Percentiles rank a stretch among this genome's conserved stretches.
Conservation (phyloP, 2,113 vertebrate genomes). For the Stercorarius parasiticus region DNA sequence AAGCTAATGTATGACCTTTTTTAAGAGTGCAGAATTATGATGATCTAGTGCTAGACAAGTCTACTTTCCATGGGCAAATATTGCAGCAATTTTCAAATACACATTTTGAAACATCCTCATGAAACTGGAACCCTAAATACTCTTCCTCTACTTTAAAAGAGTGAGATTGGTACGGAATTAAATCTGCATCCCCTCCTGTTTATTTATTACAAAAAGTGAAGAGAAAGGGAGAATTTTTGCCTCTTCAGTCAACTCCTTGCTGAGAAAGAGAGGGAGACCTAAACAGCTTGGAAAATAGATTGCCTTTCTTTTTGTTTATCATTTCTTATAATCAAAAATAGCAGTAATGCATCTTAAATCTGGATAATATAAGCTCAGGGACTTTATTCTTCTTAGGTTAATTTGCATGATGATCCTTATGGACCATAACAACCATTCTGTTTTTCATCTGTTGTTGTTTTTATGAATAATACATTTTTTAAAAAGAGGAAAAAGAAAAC, state of each 20-base stretch:
- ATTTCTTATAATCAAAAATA: slow-evolving; percentile 39
- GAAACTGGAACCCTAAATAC: not conserved
- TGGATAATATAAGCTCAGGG: not conserved
- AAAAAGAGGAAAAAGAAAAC: not conserved
- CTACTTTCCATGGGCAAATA: not conserved
- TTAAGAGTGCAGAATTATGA: not conserved
- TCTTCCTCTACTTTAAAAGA: not conserved
- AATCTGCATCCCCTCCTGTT: not conserved
- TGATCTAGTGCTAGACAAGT: not conserved
- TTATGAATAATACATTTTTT: not conserved
- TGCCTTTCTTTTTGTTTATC: slow-evolving; percentile 17
- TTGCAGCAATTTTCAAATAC: not conserved
- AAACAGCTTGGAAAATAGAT: slow-evolving; percentile 44
- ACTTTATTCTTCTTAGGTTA: slow-evolving; percentile 35
- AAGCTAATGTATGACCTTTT: not conserved
- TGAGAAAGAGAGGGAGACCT: not conserved
- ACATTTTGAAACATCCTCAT: not conserved
- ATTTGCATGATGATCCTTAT: slow-evolving; percentile 31
- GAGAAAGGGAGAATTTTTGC: not conserved
- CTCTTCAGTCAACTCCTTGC: not conserved
- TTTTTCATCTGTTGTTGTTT: not conserved
- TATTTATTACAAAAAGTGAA: not conserved
- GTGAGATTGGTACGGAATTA: not conserved
- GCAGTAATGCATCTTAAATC: not conserved
- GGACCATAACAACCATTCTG: not conserved